These are phyloP conservation scores for Myotis brandtii DNA, from an alignment of 2,113 vertebrate genomes.

Conservation along the genomic window DNA sequence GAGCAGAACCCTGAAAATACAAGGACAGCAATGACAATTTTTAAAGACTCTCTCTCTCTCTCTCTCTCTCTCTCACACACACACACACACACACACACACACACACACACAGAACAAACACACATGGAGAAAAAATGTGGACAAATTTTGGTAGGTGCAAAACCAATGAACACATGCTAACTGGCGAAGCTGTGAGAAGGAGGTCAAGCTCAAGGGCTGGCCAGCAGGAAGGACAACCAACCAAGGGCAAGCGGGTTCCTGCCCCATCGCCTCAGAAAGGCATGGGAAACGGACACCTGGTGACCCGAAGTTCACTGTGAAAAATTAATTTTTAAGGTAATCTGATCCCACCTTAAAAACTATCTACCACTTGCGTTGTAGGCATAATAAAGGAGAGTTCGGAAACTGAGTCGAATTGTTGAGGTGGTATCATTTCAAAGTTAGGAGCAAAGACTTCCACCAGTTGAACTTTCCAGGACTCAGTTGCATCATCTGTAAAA, in stretches of 20 bases:
- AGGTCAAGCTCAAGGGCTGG: neutral
- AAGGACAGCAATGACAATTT: neutral
- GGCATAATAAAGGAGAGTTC: neutral
- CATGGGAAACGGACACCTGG: neutral
- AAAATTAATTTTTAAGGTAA: neutral
- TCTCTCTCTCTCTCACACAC: neutral
- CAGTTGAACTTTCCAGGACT: neutral
- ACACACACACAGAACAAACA: neutral
- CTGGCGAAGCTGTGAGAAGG: neutral
- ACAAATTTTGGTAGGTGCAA: neutral
- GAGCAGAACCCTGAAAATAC: conserved; percentile 20
- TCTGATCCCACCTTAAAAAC: neutral
- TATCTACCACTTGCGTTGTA: neutral
- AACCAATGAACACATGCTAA: neutral
- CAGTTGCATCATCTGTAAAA: neutral
- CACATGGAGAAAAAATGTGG: neutral
- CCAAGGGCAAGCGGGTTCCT: neutral
- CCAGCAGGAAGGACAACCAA: neutral
- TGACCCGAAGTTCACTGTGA: neutral
- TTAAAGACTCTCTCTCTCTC: neutral
- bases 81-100: neutral
- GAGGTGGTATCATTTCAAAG: neutral
- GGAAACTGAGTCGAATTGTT: neutral
- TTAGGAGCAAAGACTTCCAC: neutral
- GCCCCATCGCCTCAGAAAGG: neutral